Evolutionary conservation across 2,888 invertebrate genomes (phyloP).

Genomic region (Dryadula phaetusa): DNA sequence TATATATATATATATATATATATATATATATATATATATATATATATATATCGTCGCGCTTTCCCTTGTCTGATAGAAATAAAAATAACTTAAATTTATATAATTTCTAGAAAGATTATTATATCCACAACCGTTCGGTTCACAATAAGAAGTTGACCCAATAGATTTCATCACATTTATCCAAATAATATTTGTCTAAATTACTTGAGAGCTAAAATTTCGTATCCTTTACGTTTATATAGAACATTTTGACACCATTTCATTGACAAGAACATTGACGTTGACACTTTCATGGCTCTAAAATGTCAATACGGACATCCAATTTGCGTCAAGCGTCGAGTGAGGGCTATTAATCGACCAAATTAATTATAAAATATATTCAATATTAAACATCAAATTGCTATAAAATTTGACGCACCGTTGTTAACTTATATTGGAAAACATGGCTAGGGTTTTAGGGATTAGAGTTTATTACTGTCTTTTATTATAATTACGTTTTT

Average conservation of each 20-base stretch:
- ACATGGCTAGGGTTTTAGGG: not conserved
- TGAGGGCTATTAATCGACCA: slow-evolving; percentile 19
- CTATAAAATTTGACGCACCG: slow-evolving; percentile 13
- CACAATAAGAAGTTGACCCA: not conserved
- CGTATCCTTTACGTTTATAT: not conserved
- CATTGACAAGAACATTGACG: slow-evolving; percentile 22
- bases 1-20: no score
- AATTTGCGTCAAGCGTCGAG: slow-evolving; percentile 23
- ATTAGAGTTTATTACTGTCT: slow-evolving; percentile 1
- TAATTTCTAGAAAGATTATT: no score
- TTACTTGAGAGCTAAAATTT: slow-evolving; percentile 3
- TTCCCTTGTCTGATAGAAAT: no score
- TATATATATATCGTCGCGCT: no score
- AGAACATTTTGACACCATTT: slow-evolving; percentile 24
- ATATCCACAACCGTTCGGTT: no score
- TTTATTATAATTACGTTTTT: slow-evolving; percentile 1
- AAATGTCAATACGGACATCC: slow-evolving; percentile 22
- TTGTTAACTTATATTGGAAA: not conserved
- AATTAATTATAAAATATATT: slow-evolving; percentile 24
- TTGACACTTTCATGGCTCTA: slow-evolving; percentile 20
- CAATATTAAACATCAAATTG: slow-evolving; percentile 10
- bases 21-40: no score
- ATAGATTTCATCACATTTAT: not conserved
- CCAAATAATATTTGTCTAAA: not conserved
- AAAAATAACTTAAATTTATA: no score